A percentile compares a stretch with the other conserved stretches of the same genome.
Conservation (phyloP, 2,888 invertebrate genomes). For the Anthophora plumipes region DNA sequence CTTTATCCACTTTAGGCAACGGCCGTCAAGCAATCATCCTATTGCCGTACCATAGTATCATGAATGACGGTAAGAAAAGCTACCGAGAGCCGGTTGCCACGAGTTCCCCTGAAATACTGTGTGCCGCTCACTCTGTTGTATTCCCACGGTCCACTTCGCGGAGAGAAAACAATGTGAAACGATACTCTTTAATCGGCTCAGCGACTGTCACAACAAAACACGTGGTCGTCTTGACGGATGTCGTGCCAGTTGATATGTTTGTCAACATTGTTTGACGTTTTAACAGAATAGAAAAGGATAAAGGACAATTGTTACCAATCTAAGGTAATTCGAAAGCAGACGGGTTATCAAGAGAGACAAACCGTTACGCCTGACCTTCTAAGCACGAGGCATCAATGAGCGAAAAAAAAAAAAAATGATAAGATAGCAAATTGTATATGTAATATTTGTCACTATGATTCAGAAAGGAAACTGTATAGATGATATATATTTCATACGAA, state of each 20-base stretch:
- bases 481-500: slow-evolving; percentile 5
- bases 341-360: slow-evolving; percentile 11
- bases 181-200: slow-evolving; percentile 39
- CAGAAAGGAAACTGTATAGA: not conserved
- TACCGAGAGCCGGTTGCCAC: slow-evolving; percentile 72
- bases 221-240: slow-evolving; percentile 25
- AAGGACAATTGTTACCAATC: slow-evolving; percentile 42
- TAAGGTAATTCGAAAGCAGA: slow-evolving; percentile 38
- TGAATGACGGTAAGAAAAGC: slow-evolving; percentile 81
- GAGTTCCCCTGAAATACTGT: slow-evolving; percentile 78
- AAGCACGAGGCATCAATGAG: not conserved
- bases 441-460: not conserved
- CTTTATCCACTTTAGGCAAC: slow-evolving; percentile 83
- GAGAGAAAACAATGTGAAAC: slow-evolving; percentile 53
- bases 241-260: slow-evolving; percentile 24
- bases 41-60: slow-evolving; percentile 80
- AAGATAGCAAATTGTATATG: not conserved
- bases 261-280: slow-evolving; percentile 8
- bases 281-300: slow-evolving; percentile 25
- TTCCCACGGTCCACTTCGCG: slow-evolving; percentile 72
- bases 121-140: slow-evolving; percentile 58
- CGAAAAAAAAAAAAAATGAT: slow-evolving; percentile 18
- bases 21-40: slow-evolving; percentile 82
- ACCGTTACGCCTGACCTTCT: slow-evolving; percentile 23
- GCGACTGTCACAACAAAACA: slow-evolving; percentile 13